Conservation (phyloP, 2,888 invertebrate species). For the Leucoma salicis region DNA sequence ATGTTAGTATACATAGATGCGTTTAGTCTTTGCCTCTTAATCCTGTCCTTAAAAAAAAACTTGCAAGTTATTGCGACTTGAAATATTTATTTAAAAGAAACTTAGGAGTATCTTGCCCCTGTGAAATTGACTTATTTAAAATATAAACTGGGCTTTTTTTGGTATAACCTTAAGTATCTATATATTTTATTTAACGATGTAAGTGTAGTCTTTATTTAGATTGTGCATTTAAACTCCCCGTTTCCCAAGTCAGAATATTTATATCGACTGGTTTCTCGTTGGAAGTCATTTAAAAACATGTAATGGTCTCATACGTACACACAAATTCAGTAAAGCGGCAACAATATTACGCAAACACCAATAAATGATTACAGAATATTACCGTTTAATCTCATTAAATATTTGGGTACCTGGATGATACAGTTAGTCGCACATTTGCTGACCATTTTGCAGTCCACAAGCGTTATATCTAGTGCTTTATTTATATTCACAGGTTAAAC, state of each 20-base stretch:
- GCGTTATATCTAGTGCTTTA: conserved; percentile 55
- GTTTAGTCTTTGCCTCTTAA: conserved; percentile 47
- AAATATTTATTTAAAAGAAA: too few species aligned
- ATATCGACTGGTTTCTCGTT: conserved; percentile 24
- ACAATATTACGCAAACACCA: conserved; percentile 26
- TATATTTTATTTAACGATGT: conserved; percentile 8
- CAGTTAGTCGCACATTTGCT: conserved; percentile 42
- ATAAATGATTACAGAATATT: conserved; percentile 39
- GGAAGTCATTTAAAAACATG: conserved; percentile 28
- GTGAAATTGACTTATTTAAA: conserved; percentile 6
- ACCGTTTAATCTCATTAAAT: conserved; percentile 47
- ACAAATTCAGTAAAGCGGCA: conserved; percentile 16
- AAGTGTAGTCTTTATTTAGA: conserved; percentile 17
- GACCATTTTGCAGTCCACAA: conserved; percentile 48
- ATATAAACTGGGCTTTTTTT: conserved; percentile 4
- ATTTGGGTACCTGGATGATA: conserved; percentile 37
- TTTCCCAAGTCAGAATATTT: conserved; percentile 26
- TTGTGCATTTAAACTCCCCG: conserved; percentile 6
- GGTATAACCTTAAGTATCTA: background rate
- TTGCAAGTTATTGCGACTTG: conserved; percentile 24
- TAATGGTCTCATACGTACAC: conserved; percentile 31
- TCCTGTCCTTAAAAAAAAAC: conserved; percentile 42
- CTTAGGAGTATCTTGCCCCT: too few species aligned
- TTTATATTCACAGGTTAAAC: conserved; percentile 58
- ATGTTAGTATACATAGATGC: conserved; percentile 26